Percentiles rank a stretch among this genome's conserved stretches.
These are phyloP conservation scores for Acomys russatus DNA, from an alignment of 2,797 vertebrate species.

Conservation along the genomic window DNA sequence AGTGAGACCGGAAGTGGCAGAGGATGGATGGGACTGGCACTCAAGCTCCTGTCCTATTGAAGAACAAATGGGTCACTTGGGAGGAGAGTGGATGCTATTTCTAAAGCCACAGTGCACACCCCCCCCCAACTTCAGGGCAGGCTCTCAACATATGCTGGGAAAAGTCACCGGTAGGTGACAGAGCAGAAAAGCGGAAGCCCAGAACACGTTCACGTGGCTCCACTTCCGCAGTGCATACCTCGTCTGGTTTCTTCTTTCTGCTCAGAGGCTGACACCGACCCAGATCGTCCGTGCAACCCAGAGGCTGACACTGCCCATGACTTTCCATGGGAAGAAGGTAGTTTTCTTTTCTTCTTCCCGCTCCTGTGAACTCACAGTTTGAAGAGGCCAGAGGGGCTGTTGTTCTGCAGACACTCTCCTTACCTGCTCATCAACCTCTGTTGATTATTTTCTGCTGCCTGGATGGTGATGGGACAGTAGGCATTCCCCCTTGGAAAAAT, in stretches of 20 bases:
- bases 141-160: not conserved
- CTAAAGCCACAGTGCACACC: not conserved
- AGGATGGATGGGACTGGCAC: not conserved
- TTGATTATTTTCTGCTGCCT: not conserved
- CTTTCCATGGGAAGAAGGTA: not conserved
- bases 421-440: not conserved
- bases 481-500: slow-evolving; percentile 9
- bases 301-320: not conserved
- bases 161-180: not conserved
- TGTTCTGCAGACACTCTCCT: not conserved
- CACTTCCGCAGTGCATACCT: not conserved
- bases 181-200: not conserved
- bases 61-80: not conserved
- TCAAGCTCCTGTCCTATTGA: not conserved
- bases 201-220: not conserved
- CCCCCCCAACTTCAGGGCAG: not conserved
- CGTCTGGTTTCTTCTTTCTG: not conserved
- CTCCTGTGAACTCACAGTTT: not conserved
- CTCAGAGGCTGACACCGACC: not conserved
- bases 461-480: not conserved
- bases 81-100: not conserved
- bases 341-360: not conserved
- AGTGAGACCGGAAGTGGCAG: not conserved
- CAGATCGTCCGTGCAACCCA: not conserved
- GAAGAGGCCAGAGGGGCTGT: not conserved